Conservation (phyloP, 1,140 invertebrate species). For the Uloborus diversus region DNA sequence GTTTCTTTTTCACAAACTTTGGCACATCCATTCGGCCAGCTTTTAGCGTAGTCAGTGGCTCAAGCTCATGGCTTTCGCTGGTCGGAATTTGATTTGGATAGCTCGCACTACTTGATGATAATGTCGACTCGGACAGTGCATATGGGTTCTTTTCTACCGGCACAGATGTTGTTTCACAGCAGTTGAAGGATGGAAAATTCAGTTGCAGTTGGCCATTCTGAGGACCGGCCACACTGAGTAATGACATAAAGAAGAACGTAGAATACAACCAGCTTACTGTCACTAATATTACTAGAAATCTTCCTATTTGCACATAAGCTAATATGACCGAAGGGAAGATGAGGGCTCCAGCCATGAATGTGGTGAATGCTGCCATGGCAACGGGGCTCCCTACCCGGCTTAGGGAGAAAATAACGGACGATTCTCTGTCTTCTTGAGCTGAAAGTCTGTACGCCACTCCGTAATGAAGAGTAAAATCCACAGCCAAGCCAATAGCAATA, state of each 20-base stretch:
- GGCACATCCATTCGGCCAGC: slow-evolving; percentile 1
- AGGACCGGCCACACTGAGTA: slow-evolving; percentile 73
- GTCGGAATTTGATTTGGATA: slow-evolving; percentile 60
- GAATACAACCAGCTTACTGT: slow-evolving; percentile 90
- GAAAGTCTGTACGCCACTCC: slow-evolving; percentile 81
- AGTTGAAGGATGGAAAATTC: slow-evolving; percentile 65
- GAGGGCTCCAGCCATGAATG: slow-evolving; percentile 86
- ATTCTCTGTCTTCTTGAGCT: slow-evolving; percentile 67
- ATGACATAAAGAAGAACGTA: slow-evolving; percentile 89
- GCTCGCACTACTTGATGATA: slow-evolving; percentile 67
- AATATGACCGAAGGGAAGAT: slow-evolving; percentile 89
- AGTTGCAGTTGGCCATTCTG: slow-evolving; percentile 67
- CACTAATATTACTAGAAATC: slow-evolving; percentile 91
- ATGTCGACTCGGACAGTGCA: slow-evolving; percentile 67
- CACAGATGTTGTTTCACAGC: slow-evolving; percentile 58
- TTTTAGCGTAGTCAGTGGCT: slow-evolving; percentile 63
- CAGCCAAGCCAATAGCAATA: slow-evolving; percentile 93
- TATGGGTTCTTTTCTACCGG: slow-evolving; percentile 67
- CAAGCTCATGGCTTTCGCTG: slow-evolving; percentile 67
- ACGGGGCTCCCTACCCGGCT: slow-evolving; percentile 86
- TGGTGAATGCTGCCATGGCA: slow-evolving; percentile 91
- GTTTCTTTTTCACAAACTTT: slow-evolving; percentile 49
- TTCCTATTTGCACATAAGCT: slow-evolving; percentile 93
- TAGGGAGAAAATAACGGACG: slow-evolving; percentile 74
- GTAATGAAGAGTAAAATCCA: slow-evolving; percentile 96